Percentiles rank a stretch among this genome's conserved stretches.
These are phyloP conservation scores for Strix uralensis DNA, from an alignment of 2,113 vertebrate genomes.

Conservation along the genomic window DNA sequence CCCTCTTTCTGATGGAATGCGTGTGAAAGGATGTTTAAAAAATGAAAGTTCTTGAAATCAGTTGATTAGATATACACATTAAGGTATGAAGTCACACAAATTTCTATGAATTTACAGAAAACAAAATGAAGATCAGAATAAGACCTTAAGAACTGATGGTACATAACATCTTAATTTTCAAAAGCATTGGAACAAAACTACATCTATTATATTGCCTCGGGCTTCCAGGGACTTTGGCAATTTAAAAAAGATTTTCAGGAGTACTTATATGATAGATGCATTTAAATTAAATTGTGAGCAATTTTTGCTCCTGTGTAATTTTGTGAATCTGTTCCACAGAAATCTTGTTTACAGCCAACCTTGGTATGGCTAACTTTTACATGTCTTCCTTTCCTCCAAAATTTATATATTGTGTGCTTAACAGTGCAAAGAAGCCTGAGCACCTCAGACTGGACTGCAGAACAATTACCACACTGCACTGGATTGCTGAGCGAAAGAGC, in stretches of 20 bases:
- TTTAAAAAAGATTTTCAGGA: background rate
- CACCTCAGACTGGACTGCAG: background rate
- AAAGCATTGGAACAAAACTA: background rate
- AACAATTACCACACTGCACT: background rate
- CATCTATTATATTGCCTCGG: background rate
- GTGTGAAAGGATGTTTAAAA: background rate
- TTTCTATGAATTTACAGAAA: background rate
- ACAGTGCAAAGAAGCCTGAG: background rate
- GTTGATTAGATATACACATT: background rate
- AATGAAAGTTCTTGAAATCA: background rate
- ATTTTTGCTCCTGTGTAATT: background rate
- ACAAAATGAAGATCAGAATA: background rate
- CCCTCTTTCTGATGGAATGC: background rate
- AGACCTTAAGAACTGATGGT: background rate
- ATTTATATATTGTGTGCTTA: background rate
- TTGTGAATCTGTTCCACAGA: background rate
- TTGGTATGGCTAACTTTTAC: background rate
- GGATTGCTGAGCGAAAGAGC: background rate
- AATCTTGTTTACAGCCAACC: background rate
- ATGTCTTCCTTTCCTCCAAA: background rate
- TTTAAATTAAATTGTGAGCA: background rate
- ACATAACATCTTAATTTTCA: background rate
- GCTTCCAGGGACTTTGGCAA: background rate
- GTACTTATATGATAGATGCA: background rate
- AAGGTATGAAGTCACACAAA: background rate